Evolutionary conservation across 2,888 invertebrate species (phyloP).

Genomic region (Hemaris fuciformis): DNA sequence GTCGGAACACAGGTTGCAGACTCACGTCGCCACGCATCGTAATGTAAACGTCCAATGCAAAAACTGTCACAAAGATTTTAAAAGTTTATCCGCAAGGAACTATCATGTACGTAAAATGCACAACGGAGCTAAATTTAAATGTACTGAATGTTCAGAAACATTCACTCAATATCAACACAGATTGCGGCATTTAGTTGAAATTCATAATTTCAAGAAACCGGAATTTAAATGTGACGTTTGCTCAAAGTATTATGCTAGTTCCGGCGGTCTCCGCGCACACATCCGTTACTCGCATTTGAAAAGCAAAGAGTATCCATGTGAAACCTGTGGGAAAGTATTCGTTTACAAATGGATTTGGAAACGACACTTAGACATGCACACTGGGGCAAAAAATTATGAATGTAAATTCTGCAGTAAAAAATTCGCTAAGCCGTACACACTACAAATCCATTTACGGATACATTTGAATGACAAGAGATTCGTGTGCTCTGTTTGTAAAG

Average conservation of each 20-base stretch:
- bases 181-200: slow-evolving; percentile 26
- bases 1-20: slow-evolving; percentile 29
- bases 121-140: slow-evolving; percentile 31
- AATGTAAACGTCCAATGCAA: slow-evolving; percentile 26
- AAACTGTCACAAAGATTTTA: slow-evolving; percentile 26
- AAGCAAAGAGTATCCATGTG: slow-evolving; percentile 23
- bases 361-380: slow-evolving; percentile 24
- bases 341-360: slow-evolving; percentile 28
- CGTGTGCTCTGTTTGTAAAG: slow-evolving; percentile 36
- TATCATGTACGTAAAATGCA: slow-evolving; percentile 29
- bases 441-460: slow-evolving; percentile 42
- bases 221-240: slow-evolving; percentile 28
- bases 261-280: slow-evolving; percentile 25
- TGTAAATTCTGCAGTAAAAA: slow-evolving; percentile 60
- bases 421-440: slow-evolving; percentile 37
- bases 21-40: slow-evolving; percentile 32
- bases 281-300: slow-evolving; percentile 24
- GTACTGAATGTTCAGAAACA: slow-evolving; percentile 25
- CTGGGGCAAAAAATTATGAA: slow-evolving; percentile 52
- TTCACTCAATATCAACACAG: slow-evolving; percentile 25
- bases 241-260: slow-evolving; percentile 23
- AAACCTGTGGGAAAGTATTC: slow-evolving; percentile 26
- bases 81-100: slow-evolving; percentile 23
- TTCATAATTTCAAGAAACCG: slow-evolving; percentile 25
- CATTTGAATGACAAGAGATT: slow-evolving; percentile 43